Base-by-base conservation (phyloP, 23 tunicate species). In the Trididemnum miniatum region DNA sequence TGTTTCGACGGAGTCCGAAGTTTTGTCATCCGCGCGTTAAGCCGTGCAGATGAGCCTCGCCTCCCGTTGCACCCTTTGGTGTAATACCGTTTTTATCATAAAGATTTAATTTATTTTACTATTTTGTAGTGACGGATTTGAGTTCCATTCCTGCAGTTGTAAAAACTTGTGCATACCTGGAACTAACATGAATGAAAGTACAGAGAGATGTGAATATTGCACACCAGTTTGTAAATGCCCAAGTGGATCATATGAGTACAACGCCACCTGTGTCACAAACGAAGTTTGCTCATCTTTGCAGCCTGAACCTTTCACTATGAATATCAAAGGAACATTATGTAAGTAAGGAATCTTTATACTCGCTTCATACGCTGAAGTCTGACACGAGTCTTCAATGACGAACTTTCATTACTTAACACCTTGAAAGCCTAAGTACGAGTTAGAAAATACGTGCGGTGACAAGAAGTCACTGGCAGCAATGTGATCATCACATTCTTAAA, bases 71-170 rank as follows among this genome's bases (percentile, higher is more conserved):
- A n/a, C n/a, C n/a, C n/a, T n/a, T n/a, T n/a, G n/a, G n/a, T n/a
- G n/a, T n/a, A n/a, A n/a, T n/a, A n/a, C n/a, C n/a, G n/a, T n/a
- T n/a, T n/a, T n/a, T n/a, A n/a, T n/a, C n/a, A n/a, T n/a, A n/a
- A n/a, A n/a, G n/a, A n/a, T n/a, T n/a, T n/a, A n/a, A n/a, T n/a
- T n/a, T n/a, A n/a, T n/a, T n/a, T n/a, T n/a, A n/a, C n/a, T n/a
- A n/a, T n/a, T n/a, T n/a, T n/a, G 20, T 62, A 62, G 67, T 20
- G 67, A 62, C 15, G 67, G 67, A 62, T 62, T 62, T 62, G 67
- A 62, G 67, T 62, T 12, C 29, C 29, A 62, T 4, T 20, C 29
- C 22, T 12, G 67, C 67, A 25, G 67, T 25, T 62, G 67, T 26
- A 26, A 62, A n/a, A n/a, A 62, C 15, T 4, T 12, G 5, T 62